Conservation (phyloP, 2,113 vertebrate species). For the Fulica atra region DNA sequence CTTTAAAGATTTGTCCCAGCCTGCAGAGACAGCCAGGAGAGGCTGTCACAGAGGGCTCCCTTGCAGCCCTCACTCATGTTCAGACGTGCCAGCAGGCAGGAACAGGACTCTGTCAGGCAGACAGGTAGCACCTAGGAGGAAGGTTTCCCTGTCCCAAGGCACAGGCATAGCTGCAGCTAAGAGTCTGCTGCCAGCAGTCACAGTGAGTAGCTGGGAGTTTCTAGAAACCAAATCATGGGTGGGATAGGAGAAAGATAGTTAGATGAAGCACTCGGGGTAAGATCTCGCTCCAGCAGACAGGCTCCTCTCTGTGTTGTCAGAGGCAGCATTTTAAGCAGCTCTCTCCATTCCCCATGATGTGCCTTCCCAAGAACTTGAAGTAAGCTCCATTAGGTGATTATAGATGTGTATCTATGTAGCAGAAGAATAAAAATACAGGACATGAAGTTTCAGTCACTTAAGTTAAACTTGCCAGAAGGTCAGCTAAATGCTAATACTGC, state of each 20-base stretch:
- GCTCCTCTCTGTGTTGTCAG: not conserved
- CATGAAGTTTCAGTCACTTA: not conserved
- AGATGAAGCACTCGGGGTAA: not conserved
- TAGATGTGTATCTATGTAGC: not conserved
- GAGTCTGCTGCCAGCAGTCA: not conserved
- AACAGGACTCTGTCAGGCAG: not conserved
- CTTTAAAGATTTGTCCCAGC: not conserved
- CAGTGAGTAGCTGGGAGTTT: not conserved
- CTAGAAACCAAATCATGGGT: not conserved
- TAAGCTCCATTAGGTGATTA: not conserved
- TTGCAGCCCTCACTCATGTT: not conserved
- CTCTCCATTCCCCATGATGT: not conserved
- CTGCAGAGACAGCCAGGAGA: not conserved
- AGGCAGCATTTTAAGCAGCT: not conserved
- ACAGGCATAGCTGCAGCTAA: not conserved
- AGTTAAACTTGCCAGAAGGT: constrained; percentile 38
- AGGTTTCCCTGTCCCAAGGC: constrained; percentile 21
- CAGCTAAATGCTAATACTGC: constrained; percentile 1
- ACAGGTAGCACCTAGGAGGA: not conserved
- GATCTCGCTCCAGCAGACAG: not conserved
- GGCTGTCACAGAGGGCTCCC: not conserved
- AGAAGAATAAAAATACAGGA: not conserved
- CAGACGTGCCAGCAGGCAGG: not conserved
- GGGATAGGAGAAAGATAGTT: not conserved
- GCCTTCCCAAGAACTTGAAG: not conserved